Percentiles rank a stretch among this genome's conserved stretches.
Conservation (phyloP, 2,888 invertebrate genomes). For the Linyphia triangularis region DNA sequence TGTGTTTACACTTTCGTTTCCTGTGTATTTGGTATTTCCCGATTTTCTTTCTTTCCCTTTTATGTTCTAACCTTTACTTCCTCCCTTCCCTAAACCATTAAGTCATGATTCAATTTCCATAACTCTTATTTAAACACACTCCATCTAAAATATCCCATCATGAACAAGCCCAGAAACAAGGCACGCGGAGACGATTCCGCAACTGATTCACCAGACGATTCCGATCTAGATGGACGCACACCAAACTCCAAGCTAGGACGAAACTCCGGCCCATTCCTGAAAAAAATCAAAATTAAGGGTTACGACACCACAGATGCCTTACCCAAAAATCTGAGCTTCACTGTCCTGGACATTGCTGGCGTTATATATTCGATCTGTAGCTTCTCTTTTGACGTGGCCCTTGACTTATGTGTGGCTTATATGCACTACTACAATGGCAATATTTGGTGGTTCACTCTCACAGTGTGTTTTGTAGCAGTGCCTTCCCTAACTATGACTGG, state of each 20-base stretch:
- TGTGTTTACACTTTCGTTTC: constrained; percentile 42
- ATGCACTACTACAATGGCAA: constrained; percentile 78
- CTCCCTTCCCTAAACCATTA: neutral
- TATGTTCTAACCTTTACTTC: constrained; percentile 11
- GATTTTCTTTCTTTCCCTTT: constrained; percentile 44
- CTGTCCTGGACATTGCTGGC: constrained; percentile 71
- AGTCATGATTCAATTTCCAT: neutral
- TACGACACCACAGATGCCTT: constrained; percentile 73
- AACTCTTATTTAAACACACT: neutral
- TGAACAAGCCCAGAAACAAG: constrained; percentile 29
- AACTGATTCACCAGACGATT: constrained; percentile 72
- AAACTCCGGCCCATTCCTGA: constrained; percentile 39
- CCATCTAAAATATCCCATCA: neutral
- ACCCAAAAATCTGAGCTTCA: constrained; percentile 74
- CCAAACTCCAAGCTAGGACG: constrained; percentile 43
- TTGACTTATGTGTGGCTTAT: constrained; percentile 76
- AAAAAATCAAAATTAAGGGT: constrained; percentile 73
- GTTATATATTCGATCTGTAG: constrained; percentile 76
- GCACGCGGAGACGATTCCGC: constrained; percentile 56
- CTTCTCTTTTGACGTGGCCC: constrained; percentile 76
- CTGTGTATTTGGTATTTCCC: constrained; percentile 26
- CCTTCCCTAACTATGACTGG: constrained; percentile 88
- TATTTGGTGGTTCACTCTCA: constrained; percentile 85
- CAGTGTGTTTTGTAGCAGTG: constrained; percentile 85
- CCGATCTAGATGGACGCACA: constrained; percentile 58